Conservation (phyloP, 2,113 vertebrate genomes). For the Tragelaphus imberbis region DNA sequence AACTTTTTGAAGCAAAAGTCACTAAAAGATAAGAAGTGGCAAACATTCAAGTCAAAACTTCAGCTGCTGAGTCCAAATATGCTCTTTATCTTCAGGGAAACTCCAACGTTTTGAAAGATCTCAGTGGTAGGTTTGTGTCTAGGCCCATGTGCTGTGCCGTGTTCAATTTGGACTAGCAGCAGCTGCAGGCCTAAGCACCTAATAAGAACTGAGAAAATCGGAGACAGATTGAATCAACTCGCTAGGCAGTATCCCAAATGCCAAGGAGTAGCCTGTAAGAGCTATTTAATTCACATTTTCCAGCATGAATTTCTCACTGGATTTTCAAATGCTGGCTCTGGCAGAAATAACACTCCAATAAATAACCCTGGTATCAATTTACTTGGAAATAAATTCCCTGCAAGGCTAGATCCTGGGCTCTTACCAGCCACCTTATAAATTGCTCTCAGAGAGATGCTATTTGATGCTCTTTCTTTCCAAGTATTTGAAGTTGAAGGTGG, state of each 20-base stretch:
- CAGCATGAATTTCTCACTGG: slow-evolving; percentile 23
- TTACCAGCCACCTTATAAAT: slow-evolving; percentile 47
- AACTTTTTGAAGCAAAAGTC: slow-evolving; percentile 23
- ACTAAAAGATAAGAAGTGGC: slow-evolving; percentile 29
- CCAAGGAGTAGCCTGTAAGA: neutral
- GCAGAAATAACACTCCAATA: neutral
- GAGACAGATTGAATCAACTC: neutral
- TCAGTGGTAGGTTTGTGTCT: accelerated
- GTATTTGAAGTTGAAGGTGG: neutral
- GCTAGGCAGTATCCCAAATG: neutral
- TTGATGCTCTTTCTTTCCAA: neutral
- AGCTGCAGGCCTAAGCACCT: neutral
- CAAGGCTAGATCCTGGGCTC: neutral
- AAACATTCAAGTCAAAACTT: neutral
- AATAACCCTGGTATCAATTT: slow-evolving; percentile 38
- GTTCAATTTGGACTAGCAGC: neutral
- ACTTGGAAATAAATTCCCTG: slow-evolving; percentile 35
- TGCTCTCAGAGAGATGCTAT: neutral
- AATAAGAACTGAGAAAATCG: neutral
- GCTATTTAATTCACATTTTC: slow-evolving; percentile 39
- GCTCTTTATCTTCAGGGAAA: slow-evolving; percentile 25
- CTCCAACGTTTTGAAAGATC: neutral
- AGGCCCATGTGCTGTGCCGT: neutral
- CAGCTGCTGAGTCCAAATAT: neutral
- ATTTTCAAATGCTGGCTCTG: slow-evolving; percentile 29